phyloP scores from a whole-genome alignment of 2,113 vertebrate genomes.

The Seriola dumerili region DNA sequence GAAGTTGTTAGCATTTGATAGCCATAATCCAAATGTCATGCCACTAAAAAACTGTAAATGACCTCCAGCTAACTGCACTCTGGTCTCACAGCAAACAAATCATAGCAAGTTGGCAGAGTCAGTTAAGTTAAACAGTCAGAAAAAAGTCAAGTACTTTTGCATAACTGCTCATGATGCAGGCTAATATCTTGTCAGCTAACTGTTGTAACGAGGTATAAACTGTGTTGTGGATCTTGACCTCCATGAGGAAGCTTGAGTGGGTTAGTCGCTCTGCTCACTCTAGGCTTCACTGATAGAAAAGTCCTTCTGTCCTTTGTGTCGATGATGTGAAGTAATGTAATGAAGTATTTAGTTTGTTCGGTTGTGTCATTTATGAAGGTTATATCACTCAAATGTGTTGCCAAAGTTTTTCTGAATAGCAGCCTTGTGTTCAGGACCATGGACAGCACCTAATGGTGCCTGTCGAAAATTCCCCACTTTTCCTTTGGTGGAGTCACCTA shows the following conservation, averaged over 20 bases:
- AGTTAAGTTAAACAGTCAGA: no score
- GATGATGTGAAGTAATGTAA: neutral
- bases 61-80: neutral
- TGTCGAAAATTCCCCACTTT: no score
- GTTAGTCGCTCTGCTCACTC: no score
- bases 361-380: neutral
- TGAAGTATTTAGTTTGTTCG: neutral
- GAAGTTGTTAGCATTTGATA: neutral
- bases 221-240: neutral
- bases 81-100: neutral
- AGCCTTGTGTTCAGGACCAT: conserved; percentile 57
- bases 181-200: no score
- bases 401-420: neutral
- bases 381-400: neutral
- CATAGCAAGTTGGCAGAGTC: no score
- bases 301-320: no score
- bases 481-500: no score
- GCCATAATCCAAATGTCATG: no score
- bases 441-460: conserved; percentile 30
- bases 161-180: no score
- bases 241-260: no score
- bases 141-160: no score
- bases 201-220: no score
- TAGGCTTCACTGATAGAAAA: neutral
- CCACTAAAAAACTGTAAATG: neutral